Evolutionary conservation across 1,140 invertebrate genomes (phyloP), one percentile per base, ranked within the genome.

Genomic region (Parapsyche elsis): DNA sequence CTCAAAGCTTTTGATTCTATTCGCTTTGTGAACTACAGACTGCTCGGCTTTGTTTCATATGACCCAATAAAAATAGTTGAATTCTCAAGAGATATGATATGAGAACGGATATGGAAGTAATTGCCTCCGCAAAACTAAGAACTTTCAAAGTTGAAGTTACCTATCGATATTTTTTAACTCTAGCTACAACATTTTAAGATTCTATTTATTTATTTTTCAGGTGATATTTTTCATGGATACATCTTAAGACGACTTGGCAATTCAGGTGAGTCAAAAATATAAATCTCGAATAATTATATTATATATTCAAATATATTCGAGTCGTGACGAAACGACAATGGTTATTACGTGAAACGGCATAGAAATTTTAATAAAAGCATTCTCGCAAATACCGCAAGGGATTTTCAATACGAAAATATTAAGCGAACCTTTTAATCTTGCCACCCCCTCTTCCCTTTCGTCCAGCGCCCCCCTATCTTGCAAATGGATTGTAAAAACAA

Each of bases 351-450:
- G 24, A 67, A 14, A 24, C 64, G 10, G 64, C 24, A 67, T 14
- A 23, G 24, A 67, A 67, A 67, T 67, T 67, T 67, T 67, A 67
- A 67, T 67, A 67, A 67, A 67, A 67, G 64, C 64, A 12, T 67
- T 23, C 9, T 5, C 5, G 12, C 12, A 53, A 53, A 53, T 53
- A 53, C 49, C 49, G 10, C 49, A 53, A 53, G 49, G 64, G 64
- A 67, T 67, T 67, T 23, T 67, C 64, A 10, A 21, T 21, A 26
- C 64, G 14, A 67, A 26, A 67, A 67, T 67, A 67, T 12, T 26
- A 67, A 23, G 10, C 21, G 64, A 67, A 26, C 64, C 24, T 67
- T 67, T 26, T 67, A 26, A 67, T 26, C 12, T 16, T 53, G 12
- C 49, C 49, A 53, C 49, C 49, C 10, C 49, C 49, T n/a, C n/a